These are phyloP conservation scores for Sinella curviseta DNA, from an alignment of 1,140 invertebrate genomes.

Conservation along the genomic window DNA sequence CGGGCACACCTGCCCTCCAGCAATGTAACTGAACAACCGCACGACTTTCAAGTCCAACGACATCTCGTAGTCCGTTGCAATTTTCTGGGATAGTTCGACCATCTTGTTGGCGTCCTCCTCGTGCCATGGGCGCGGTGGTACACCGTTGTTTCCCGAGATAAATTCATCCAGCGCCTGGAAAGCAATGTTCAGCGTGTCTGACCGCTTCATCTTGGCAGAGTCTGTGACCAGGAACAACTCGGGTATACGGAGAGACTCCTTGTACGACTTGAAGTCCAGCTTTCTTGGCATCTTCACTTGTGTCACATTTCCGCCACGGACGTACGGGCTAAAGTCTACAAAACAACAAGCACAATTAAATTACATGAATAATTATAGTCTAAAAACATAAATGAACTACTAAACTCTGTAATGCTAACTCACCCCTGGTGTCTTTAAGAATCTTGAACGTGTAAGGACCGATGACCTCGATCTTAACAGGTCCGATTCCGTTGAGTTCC, in stretches of 20 bases:
- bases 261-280: slow-evolving; percentile 76
- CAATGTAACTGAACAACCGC: slow-evolving; percentile 55
- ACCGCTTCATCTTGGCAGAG: slow-evolving; percentile 92
- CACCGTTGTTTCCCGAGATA: slow-evolving; percentile 58
- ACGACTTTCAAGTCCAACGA: slow-evolving; percentile 61
- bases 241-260: slow-evolving; percentile 74
- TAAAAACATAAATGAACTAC: slow-evolving; percentile 22
- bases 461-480: slow-evolving; percentile 84
- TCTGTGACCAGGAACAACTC: slow-evolving; percentile 89
- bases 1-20: slow-evolving; percentile 82
- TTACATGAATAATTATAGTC: slow-evolving; percentile 24
- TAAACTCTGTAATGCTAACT: background rate
- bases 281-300: slow-evolving; percentile 96
- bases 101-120: slow-evolving; percentile 75
- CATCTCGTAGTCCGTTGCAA: slow-evolving; percentile 59
- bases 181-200: slow-evolving; percentile 83
- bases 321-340: slow-evolving; percentile 64
- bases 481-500: slow-evolving; percentile 86
- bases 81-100: slow-evolving; percentile 67
- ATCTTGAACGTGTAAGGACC: slow-evolving; percentile 97
- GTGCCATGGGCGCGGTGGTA: slow-evolving; percentile 76
- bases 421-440: slow-evolving; percentile 75
- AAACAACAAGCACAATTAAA: background rate
- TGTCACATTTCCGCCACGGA: slow-evolving; percentile 83
- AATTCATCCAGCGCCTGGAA: slow-evolving; percentile 82